Conservation (phyloP, 2,888 invertebrate genomes). For the Scaptomyza parva region DNA sequence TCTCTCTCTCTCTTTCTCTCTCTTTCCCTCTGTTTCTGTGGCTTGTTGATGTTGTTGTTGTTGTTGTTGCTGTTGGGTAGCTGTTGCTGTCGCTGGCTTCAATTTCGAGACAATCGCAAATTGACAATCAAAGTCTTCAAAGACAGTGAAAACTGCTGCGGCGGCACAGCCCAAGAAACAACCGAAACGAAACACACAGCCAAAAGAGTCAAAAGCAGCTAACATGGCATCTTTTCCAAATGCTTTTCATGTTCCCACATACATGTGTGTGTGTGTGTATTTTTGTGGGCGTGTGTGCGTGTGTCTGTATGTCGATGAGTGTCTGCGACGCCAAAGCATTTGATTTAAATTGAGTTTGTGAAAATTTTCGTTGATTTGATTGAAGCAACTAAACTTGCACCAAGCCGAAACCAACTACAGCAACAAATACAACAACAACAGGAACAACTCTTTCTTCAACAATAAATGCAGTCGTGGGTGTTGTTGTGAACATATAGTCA, state of each 20-base stretch:
- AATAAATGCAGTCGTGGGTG: slow-evolving; percentile 13
- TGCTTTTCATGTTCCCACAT: slow-evolving; percentile 43
- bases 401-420: slow-evolving; percentile 55
- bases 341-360: slow-evolving; percentile 80
- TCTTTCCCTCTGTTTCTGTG: neutral
- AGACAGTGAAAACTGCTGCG: slow-evolving; percentile 79
- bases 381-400: slow-evolving; percentile 80
- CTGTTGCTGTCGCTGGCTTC: slow-evolving; percentile 61
- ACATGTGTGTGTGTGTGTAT: slow-evolving; percentile 14
- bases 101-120: slow-evolving; percentile 80
- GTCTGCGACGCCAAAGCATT: slow-evolving; percentile 74
- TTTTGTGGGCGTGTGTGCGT: slow-evolving; percentile 18
- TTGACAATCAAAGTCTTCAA: slow-evolving; percentile 80
- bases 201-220: slow-evolving; percentile 70
- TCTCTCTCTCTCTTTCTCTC: neutral
- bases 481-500: slow-evolving; percentile 7
- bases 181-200: slow-evolving; percentile 50
- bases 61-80: slow-evolving; percentile 19
- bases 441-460: neutral
- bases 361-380: slow-evolving; percentile 80
- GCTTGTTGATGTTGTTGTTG: slow-evolving; percentile 11
- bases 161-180: slow-evolving; percentile 68
- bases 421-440: neutral
- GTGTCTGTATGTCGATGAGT: slow-evolving; percentile 46
- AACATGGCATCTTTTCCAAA: slow-evolving; percentile 69